Evolutionary conservation across 2,113 vertebrate species (phyloP), one percentile per base, ranked within the genome.

Genomic region (Megalops atlanticus): DNA sequence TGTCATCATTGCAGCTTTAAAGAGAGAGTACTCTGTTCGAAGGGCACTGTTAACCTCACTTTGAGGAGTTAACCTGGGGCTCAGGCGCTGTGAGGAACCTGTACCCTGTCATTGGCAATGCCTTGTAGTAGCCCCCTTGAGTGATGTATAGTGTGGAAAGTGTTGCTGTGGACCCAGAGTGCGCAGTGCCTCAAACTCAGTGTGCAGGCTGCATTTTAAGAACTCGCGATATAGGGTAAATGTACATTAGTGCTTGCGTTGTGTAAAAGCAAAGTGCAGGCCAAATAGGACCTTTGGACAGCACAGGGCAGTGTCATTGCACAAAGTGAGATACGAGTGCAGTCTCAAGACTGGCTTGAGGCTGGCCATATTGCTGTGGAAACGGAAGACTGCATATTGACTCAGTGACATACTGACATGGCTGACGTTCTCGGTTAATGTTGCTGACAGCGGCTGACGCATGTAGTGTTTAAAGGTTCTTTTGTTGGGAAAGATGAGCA

Each of bases 401-500:
- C 2, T 35, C 75, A 3, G 43, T 82, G 87, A 80, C 84, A 86
- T 52, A 84, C 84, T 89, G 80, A 86, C 84, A 85, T n/a, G n/a
- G n/a, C n/a, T n/a, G n/a, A n/a, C n/a, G n/a, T n/a, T n/a, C n/a
- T n/a, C n/a, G n/a, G n/a, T n/a, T n/a, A n/a, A n/a, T n/a, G n/a
- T n/a, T n/a, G n/a, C n/a, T n/a, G 68, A 36, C 21, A 27, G n/a
- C 74, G 47, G 47, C 52, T 58, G 52, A 58, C 24, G 24, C 24
- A 6, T n/a, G n/a, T n/a, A n/a, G n/a, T n/a, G n/a, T n/a, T n/a
- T n/a, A n/a, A n/a, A n/a, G n/a, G n/a, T n/a, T n/a, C n/a, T n/a
- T n/a, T n/a, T n/a, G n/a, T n/a, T n/a, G n/a, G n/a, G n/a, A n/a
- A n/a, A n/a, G n/a, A n/a, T n/a, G n/a, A n/a, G n/a, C n/a, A n/a